Evolutionary conservation across 2,888 invertebrate species (phyloP).

Genomic region (Proisotoma minuta): DNA sequence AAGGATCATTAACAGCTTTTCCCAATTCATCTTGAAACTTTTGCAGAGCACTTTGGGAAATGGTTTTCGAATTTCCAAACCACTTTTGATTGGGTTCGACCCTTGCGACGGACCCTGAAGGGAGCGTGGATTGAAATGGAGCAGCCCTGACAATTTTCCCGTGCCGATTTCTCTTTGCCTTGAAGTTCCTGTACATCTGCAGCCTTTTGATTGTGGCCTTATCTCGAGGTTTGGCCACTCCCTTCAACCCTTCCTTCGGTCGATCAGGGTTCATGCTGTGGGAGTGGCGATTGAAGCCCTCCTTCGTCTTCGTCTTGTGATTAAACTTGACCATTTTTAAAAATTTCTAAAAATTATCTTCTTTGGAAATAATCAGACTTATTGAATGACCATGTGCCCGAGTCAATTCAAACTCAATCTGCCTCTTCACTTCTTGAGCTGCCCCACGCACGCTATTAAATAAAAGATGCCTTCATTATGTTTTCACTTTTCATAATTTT

Average conservation of each 20-base stretch:
- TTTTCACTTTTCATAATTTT: too few species aligned
- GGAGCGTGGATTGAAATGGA: conserved; percentile 85
- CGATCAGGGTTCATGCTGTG: conserved; percentile 58
- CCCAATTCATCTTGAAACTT: conserved; percentile 93
- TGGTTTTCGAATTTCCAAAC: conserved; percentile 98
- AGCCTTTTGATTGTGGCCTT: conserved; percentile 91
- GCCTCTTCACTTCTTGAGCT: too few species aligned
- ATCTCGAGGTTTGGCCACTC: conserved; percentile 77
- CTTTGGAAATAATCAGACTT: too few species aligned
- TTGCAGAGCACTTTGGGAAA: conserved; percentile 82
- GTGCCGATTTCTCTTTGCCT: conserved; percentile 78
- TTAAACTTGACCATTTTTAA: conserved; percentile 4
- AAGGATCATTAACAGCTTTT: conserved; percentile 90
- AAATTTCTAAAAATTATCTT: too few species aligned
- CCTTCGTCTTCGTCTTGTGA: conserved; percentile 30
- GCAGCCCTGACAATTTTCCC: conserved; percentile 90
- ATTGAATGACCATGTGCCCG: not conserved
- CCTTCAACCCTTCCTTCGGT: conserved; percentile 69
- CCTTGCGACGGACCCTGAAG: conserved; percentile 84
- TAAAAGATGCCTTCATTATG: too few species aligned
- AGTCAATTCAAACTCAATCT: too few species aligned
- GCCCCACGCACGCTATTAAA: too few species aligned
- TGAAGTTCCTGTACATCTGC: conserved; percentile 97
- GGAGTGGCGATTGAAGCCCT: conserved; percentile 40
- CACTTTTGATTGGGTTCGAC: conserved; percentile 97